Base-by-base conservation (phyloP, 2,888 invertebrate genomes). In the Hirtodrosophila cameraria region DNA sequence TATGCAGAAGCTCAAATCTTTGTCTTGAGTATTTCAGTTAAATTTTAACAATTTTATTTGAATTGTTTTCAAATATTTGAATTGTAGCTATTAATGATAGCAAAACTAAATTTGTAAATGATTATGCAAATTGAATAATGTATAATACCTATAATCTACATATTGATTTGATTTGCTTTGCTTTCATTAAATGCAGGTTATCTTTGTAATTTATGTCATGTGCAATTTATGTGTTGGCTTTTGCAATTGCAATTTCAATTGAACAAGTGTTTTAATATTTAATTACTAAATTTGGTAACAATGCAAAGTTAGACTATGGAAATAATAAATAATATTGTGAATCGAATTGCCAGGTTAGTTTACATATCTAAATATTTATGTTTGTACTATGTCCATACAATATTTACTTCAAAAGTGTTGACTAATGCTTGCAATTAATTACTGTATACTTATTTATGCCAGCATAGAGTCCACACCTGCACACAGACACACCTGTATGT, bases 361-460 rank as follows among this genome's bases (percentile, higher is more conserved):
- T n/a, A n/a, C n/a, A n/a, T n/a, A n/a, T n/a, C n/a, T n/a, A n/a
- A n/a, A n/a, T n/a, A n/a, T n/a, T n/a, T n/a, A n/a, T n/a, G n/a
- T n/a, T n/a, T n/a, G n/a, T n/a, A n/a, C n/a, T n/a, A n/a, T n/a
- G n/a, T n/a, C n/a, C n/a, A n/a, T n/a, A n/a, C n/a, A n/a, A n/a
- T n/a, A n/a, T n/a, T n/a, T n/a, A 25, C 20, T 27, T 39, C 20
- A 23, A 43, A 27, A 23, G 15, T 45, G 48, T 65, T 65, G 68
- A 71, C 66, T 69, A 71, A 69, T 69, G 53, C 30, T 35, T 28
- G 59, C 72, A 45, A 69, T 69, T 69, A 69, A 59, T 71, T 50
- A 59, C 27, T 20, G 54, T 5, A 41, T 13, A 27, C 42, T 35
- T 48, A 28, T 55, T 48, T 48, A 23, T 23, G 28, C 12, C 42